A percentile compares a stretch with the other conserved stretches of the same genome.
Conservation (phyloP, 2,113 vertebrate genomes). For the Ascaphus truei region DNA sequence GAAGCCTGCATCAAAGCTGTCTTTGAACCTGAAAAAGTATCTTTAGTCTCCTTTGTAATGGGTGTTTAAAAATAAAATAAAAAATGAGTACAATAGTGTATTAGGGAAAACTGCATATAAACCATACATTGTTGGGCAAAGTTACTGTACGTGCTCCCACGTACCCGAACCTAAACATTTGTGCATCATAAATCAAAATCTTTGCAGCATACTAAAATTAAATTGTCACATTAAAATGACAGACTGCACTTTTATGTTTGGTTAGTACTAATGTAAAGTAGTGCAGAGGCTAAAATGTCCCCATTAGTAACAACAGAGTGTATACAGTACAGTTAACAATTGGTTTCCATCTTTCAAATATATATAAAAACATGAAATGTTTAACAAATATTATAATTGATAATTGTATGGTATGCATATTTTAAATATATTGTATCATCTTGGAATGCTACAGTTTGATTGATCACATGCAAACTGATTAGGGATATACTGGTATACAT, state of each 20-base stretch:
- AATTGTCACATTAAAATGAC: neutral
- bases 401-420: too few relatives aligned
- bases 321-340: neutral
- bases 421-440: too few relatives aligned
- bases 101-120: slow-evolving; percentile 16
- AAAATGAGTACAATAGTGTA: slow-evolving; percentile 24
- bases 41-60: slow-evolving; percentile 27
- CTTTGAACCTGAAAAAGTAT: slow-evolving; percentile 48
- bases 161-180: slow-evolving; percentile 29
- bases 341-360: neutral
- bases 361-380: too few relatives aligned
- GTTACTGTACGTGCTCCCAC: slow-evolving; percentile 3
- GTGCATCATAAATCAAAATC: slow-evolving; percentile 35
- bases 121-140: slow-evolving; percentile 14
- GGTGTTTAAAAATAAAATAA: slow-evolving; percentile 43
- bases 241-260: neutral
- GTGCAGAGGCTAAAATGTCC: neutral
- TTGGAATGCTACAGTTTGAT: too few relatives aligned
- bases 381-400: too few relatives aligned
- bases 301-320: neutral
- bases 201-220: slow-evolving; percentile 26
- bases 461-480: too few relatives aligned
- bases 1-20: slow-evolving; percentile 45
- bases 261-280: neutral
- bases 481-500: too few relatives aligned